phyloP scores from a whole-genome alignment of 2,113 vertebrate genomes.

The Telmatochromis sp. region DNA sequence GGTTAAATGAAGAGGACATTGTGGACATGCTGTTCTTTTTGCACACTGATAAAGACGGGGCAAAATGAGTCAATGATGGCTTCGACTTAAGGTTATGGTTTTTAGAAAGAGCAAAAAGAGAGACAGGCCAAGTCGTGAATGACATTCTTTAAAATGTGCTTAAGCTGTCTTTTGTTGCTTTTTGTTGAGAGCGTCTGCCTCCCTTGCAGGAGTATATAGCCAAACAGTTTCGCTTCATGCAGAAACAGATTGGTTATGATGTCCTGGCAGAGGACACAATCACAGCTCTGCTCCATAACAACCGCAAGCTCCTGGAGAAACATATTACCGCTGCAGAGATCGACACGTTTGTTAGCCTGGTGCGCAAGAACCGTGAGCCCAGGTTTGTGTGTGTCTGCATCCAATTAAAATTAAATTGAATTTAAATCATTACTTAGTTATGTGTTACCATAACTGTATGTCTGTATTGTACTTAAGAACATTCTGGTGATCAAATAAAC shows the following conservation, averaged over 20 bases:
- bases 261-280: constrained; percentile 98
- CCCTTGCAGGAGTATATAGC: constrained; percentile 90
- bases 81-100: not conserved
- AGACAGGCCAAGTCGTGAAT: not conserved
- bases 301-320: constrained; percentile 95
- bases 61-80: not conserved
- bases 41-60: not conserved
- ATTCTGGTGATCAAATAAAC: not conserved
- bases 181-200: not conserved
- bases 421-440: not conserved
- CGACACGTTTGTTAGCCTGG: constrained; percentile 96
- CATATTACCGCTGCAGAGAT: constrained; percentile 98
- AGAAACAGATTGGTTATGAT: constrained; percentile 98
- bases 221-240: constrained; percentile 99
- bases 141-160: not conserved
- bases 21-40: not conserved
- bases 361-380: constrained; percentile 95
- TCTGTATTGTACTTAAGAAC: not conserved
- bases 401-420: not conserved
- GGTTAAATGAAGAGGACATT: not conserved
- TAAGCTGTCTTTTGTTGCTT: not conserved
- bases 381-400: constrained; percentile 73
- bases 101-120: not conserved
- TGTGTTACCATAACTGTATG: not conserved
- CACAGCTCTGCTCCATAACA: constrained; percentile 94